phyloP scores from a whole-genome alignment of 2,113 vertebrate species.

The Cranoglanis bouderius region DNA sequence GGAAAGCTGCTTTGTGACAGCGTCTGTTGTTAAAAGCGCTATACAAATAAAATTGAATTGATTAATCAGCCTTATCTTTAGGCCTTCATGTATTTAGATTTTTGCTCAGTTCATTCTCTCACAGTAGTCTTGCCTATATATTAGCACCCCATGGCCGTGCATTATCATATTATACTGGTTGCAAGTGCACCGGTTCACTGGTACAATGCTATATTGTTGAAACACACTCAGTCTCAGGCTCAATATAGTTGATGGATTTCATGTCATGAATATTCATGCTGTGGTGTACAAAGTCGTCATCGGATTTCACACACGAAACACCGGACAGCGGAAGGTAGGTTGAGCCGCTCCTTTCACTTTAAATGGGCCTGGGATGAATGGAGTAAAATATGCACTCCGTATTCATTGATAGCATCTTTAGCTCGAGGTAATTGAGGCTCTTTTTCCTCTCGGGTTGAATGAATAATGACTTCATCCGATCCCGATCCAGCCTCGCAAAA shows the following conservation, averaged over 20 bases:
- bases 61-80: neutral
- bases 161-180: slow-evolving; percentile 18
- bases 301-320: slow-evolving; percentile 74
- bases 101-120: neutral
- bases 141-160: neutral
- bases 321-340: slow-evolving; percentile 85
- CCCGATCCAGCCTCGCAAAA: slow-evolving; percentile 77
- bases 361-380: slow-evolving; percentile 94
- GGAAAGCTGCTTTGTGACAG: neutral
- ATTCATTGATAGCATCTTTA: slow-evolving; percentile 99
- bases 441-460: slow-evolving; percentile 84
- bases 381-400: slow-evolving; percentile 96
- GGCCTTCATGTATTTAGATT: neutral
- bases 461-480: slow-evolving; percentile 98
- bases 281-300: slow-evolving; percentile 57
- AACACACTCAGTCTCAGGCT: slow-evolving; percentile 37
- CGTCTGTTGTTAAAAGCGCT: neutral
- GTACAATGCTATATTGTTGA: slow-evolving; percentile 55
- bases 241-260: slow-evolving; percentile 56
- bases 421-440: slow-evolving; percentile 98
- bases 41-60: neutral
- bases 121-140: neutral
- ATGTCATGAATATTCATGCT: slow-evolving; percentile 66
- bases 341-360: slow-evolving; percentile 96
- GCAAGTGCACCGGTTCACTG: slow-evolving; percentile 33